A percentile compares a stretch with the other conserved stretches of the same genome.
These are phyloP conservation scores for Pedicia rivosa DNA, from an alignment of 2,888 invertebrate species.

Conservation along the genomic window DNA sequence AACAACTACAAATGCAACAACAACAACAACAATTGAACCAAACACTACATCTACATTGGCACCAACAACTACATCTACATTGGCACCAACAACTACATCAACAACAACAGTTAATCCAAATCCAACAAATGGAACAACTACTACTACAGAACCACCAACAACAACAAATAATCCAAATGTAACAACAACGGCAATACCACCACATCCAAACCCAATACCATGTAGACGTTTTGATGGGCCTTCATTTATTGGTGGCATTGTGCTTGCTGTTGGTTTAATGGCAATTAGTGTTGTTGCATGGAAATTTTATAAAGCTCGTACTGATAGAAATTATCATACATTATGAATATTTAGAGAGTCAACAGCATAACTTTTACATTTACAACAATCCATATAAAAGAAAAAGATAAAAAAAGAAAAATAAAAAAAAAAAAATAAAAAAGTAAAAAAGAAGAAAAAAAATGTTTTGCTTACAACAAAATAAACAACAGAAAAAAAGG, in stretches of 20 bases:
- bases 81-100: not conserved
- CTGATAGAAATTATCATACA: constrained; percentile 76
- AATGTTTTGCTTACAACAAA: too few relatives aligned
- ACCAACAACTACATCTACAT: not conserved
- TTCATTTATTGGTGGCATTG: constrained; percentile 74
- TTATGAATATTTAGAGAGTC: constrained; percentile 40
- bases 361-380: too few relatives aligned
- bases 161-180: constrained; percentile 12
- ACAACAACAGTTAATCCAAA: not conserved
- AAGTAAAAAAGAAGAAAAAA: too few relatives aligned
- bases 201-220: constrained; percentile 20
- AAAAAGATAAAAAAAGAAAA: too few relatives aligned
- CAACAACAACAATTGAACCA: not conserved
- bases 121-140: not conserved
- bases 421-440: too few relatives aligned
- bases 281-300: constrained; percentile 69
- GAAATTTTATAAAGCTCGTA: constrained; percentile 76
- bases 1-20: constrained; percentile 1
- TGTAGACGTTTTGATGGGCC: constrained; percentile 50
- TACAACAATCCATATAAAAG: too few relatives aligned
- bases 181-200: constrained; percentile 15
- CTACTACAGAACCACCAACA: not conserved
- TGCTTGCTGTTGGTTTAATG: constrained; percentile 59
- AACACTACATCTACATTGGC: not conserved
- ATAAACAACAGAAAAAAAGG: too few relatives aligned